These are phyloP conservation scores for Apis dorsata DNA, from an alignment of 1,140 invertebrate genomes.

Conservation along the genomic window DNA sequence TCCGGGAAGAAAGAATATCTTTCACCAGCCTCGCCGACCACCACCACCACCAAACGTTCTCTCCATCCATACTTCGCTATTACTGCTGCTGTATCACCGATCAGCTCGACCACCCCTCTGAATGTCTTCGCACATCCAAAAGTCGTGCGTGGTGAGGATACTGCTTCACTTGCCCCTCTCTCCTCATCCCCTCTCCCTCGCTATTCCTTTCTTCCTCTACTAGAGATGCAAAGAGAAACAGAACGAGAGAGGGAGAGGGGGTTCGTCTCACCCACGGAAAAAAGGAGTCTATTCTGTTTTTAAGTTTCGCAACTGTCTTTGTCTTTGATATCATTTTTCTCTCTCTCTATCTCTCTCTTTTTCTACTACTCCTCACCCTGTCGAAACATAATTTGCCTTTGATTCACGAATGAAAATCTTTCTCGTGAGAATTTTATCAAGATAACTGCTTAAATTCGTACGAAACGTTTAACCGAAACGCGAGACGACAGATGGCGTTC, in stretches of 20 bases:
- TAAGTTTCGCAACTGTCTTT: too few relatives aligned
- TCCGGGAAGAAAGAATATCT: constrained; percentile 7
- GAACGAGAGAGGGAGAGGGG: not conserved
- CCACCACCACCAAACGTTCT: not conserved
- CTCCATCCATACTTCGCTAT: constrained; percentile 5
- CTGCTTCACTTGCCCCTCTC: constrained; percentile 24
- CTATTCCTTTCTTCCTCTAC: not conserved
- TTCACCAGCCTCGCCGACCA: not conserved
- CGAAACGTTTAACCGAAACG: too few relatives aligned
- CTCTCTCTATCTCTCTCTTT: too few relatives aligned
- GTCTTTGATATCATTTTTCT: not conserved
- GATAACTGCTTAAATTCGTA: too few relatives aligned
- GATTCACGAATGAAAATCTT: too few relatives aligned
- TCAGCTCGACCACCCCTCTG: constrained; percentile 72
- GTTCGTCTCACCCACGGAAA: not conserved
- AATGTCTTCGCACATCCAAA: constrained; percentile 79
- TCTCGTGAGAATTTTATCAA: too few relatives aligned
- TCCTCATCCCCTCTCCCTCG: not conserved
- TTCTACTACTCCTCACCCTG: too few relatives aligned
- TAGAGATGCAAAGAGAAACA: too few relatives aligned
- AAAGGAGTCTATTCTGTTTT: not conserved
- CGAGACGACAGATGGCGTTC: too few relatives aligned
- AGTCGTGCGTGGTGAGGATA: constrained; percentile 76
- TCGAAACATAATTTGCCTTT: too few relatives aligned
- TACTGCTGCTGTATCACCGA: constrained; percentile 45